These are phyloP conservation scores for Psophia crepitans DNA, from an alignment of 2,113 vertebrate genomes.

Conservation along the genomic window DNA sequence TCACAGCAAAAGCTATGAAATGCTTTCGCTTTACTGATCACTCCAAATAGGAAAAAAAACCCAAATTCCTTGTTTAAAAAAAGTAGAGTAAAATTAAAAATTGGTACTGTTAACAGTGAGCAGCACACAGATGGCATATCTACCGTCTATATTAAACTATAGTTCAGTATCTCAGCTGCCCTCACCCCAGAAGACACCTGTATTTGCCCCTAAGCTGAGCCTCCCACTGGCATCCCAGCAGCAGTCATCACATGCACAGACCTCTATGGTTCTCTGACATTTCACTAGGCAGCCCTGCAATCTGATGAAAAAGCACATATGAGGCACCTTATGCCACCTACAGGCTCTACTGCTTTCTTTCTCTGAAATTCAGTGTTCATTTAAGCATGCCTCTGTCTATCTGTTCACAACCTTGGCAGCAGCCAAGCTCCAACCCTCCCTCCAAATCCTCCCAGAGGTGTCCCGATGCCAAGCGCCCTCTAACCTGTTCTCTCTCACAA, in stretches of 20 bases:
- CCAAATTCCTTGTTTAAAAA: neutral
- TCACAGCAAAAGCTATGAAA: neutral
- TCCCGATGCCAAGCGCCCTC: neutral
- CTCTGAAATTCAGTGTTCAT: neutral
- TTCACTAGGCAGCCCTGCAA: neutral
- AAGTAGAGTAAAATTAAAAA: neutral
- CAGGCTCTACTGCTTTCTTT: neutral
- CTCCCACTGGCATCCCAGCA: neutral
- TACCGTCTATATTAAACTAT: neutral
- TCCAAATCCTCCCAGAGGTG: neutral
- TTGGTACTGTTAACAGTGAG: neutral
- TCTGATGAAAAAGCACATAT: neutral
- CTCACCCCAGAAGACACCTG: neutral
- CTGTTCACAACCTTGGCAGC: neutral
- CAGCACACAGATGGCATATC: neutral
- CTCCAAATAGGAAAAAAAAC: neutral
- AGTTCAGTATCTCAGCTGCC: neutral
- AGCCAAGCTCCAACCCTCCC: neutral
- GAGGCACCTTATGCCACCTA: constrained; percentile 28
- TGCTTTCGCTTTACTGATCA: neutral
- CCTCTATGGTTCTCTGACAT: neutral
- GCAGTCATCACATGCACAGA: neutral
- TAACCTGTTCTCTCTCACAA: neutral
- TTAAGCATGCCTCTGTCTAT: neutral
- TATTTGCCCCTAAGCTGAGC: neutral